These are phyloP conservation scores for Lithophane leautieri DNA, from an alignment of 2,888 invertebrate species.

Conservation along the genomic window DNA sequence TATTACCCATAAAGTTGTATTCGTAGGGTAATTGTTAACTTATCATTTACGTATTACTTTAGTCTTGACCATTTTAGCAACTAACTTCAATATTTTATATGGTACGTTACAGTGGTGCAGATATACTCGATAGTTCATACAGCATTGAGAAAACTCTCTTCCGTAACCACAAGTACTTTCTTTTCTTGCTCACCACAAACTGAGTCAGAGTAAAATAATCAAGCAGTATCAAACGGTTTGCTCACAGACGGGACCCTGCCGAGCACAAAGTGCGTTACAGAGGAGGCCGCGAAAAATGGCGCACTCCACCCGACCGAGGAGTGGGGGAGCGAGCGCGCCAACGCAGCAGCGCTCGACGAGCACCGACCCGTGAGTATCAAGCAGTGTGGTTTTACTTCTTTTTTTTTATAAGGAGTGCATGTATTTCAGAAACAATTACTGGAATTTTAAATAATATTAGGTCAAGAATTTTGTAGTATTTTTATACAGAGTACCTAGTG, in stretches of 20 bases:
- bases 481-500: too few relatives aligned
- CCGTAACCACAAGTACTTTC: background rate
- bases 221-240: constrained; percentile 38
- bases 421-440: background rate
- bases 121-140: background rate
- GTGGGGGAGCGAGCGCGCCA: constrained; percentile 76
- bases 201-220: constrained; percentile 23
- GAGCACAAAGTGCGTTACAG: constrained; percentile 76
- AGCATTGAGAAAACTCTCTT: background rate
- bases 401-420: background rate
- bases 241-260: constrained; percentile 78
- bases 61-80: background rate
- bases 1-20: constrained; percentile 14
- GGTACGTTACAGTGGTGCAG: background rate
- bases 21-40: background rate
- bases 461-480: background rate
- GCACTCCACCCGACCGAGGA: constrained; percentile 76
- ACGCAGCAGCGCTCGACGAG: constrained; percentile 68
- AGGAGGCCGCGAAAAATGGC: constrained; percentile 81
- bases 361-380: constrained; percentile 74
- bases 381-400: constrained; percentile 7
- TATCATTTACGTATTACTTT: background rate
- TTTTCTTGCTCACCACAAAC: constrained; percentile 1
- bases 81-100: background rate
- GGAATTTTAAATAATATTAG: background rate